Conservation (phyloP, 2,113 vertebrate species). For the Galeopterus variegatus region DNA sequence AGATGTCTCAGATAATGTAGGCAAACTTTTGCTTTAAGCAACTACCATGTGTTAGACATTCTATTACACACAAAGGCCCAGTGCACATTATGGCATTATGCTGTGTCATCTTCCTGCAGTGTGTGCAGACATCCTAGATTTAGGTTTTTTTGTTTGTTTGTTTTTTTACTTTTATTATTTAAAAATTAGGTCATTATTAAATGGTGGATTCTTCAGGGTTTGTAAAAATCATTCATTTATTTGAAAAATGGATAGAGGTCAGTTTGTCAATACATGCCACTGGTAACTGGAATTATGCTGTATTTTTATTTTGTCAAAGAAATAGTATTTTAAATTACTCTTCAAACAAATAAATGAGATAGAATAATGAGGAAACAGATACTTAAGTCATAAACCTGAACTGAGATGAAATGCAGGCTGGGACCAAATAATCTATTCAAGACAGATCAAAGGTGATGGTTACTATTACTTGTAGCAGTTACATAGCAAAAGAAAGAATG, state of each 20-base stretch:
- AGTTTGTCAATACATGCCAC: background rate
- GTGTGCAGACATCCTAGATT: background rate
- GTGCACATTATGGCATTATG: background rate
- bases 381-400: background rate
- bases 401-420: slow-evolving; percentile 23
- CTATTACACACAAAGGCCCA: background rate
- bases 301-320: slow-evolving; percentile 55
- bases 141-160: background rate
- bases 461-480: slow-evolving; percentile 29
- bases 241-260: slow-evolving; percentile 37
- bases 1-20: background rate
- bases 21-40: slow-evolving; percentile 11
- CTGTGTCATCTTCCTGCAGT: background rate
- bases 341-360: slow-evolving; percentile 44
- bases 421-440: slow-evolving; percentile 25
- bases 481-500: background rate
- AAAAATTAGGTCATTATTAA: slow-evolving; percentile 30
- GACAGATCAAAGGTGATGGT: slow-evolving; percentile 26
- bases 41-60: background rate
- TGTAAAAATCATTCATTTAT: background rate
- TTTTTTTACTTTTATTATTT: background rate
- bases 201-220: slow-evolving; percentile 20
- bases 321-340: background rate
- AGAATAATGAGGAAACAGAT: slow-evolving; percentile 6
- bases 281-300: background rate